These are phyloP conservation scores for Periphyllus acericola DNA, from an alignment of 2,888 invertebrate genomes.

Conservation along the genomic window DNA sequence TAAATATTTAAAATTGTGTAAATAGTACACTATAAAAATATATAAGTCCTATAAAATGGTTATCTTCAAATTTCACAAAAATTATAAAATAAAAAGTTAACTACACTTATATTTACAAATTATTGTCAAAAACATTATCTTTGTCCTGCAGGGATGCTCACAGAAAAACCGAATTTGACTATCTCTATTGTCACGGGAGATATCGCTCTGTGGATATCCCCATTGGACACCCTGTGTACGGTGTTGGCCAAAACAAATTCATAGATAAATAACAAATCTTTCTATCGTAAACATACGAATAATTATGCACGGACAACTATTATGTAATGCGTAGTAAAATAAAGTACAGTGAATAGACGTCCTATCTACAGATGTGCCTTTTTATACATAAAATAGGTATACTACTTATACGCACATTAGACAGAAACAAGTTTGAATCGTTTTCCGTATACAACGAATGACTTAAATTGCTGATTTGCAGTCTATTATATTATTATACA, in stretches of 20 bases:
- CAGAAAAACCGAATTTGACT: too few relatives aligned
- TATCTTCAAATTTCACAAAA: too few relatives aligned
- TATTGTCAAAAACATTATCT: too few relatives aligned
- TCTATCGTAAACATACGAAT: neutral
- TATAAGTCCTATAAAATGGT: too few relatives aligned
- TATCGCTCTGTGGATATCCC: neutral
- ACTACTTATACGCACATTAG: neutral
- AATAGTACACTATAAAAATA: too few relatives aligned
- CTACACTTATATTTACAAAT: too few relatives aligned
- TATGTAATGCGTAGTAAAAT: neutral
- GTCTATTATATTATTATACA: neutral
- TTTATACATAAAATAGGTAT: neutral
- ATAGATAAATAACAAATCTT: too few relatives aligned
- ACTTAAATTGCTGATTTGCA: slow-evolving; percentile 7
- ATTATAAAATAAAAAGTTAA: too few relatives aligned
- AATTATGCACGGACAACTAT: neutral
- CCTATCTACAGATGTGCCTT: neutral
- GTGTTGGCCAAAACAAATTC: neutral
- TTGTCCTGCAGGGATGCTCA: too few relatives aligned
- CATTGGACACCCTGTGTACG: neutral
- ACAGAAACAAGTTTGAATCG: slow-evolving; percentile 20
- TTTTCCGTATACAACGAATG: slow-evolving; percentile 6
- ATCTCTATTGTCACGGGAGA: too few relatives aligned
- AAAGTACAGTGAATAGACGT: neutral
- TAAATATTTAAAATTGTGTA: too few relatives aligned